A percentile compares a stretch with the other conserved stretches of the same genome.
Evolutionary conservation across 1,140 invertebrate species (phyloP).

Genomic region (Palaemon carinicauda): DNA sequence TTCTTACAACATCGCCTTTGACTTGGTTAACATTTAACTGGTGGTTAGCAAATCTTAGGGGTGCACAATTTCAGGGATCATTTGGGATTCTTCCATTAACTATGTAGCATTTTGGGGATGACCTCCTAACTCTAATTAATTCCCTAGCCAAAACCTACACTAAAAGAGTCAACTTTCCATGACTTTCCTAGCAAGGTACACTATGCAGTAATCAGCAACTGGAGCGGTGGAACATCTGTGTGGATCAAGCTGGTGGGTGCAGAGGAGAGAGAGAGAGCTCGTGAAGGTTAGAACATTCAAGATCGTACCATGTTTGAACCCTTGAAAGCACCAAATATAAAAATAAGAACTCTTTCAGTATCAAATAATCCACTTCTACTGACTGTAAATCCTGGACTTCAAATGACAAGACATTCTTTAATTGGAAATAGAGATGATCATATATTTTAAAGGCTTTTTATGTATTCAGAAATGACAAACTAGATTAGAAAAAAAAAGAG

Average conservation of each 20-base stretch:
- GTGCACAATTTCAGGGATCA: too few relatives aligned
- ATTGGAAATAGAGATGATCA: constrained; percentile 7
- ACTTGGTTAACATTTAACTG: too few relatives aligned
- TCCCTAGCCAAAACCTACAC: background rate
- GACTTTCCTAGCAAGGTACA: constrained; percentile 18
- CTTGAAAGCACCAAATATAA: constrained; percentile 46
- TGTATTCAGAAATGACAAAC: too few relatives aligned
- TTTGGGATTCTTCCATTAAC: too few relatives aligned
- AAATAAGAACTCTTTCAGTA: constrained; percentile 43
- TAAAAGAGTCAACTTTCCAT: constrained; percentile 26
- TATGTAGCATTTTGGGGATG: too few relatives aligned
- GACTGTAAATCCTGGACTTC: background rate
- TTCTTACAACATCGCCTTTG: too few relatives aligned
- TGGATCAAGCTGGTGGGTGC: constrained; percentile 47
- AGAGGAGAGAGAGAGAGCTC: constrained; percentile 32
- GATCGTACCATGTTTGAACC: constrained; percentile 52
- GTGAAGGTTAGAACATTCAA: constrained; percentile 39
- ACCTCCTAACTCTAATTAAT: too few relatives aligned
- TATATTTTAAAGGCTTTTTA: background rate
- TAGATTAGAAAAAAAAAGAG: constrained; percentile 24
- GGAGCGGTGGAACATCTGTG: constrained; percentile 42
- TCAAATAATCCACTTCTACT: constrained; percentile 9
- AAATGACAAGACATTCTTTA: constrained; percentile 5
- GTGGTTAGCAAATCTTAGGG: too few relatives aligned
- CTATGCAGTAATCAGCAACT: constrained; percentile 38